A percentile compares a stretch with the other conserved stretches of the same genome.
Evolutionary conservation across 1,140 invertebrate species (phyloP).

Genomic region (Zaprionus tsacasi): DNA sequence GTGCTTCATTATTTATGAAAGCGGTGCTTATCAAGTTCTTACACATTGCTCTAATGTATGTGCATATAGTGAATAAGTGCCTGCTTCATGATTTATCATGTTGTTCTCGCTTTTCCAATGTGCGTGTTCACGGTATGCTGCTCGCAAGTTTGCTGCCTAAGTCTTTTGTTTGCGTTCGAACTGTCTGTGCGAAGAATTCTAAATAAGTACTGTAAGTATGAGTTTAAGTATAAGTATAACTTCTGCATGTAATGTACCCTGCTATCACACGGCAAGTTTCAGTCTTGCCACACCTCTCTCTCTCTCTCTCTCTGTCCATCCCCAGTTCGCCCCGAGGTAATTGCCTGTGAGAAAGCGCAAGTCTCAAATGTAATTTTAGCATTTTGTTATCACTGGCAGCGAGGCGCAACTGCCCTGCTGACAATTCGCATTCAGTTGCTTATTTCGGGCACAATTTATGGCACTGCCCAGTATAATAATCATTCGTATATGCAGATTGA

Average conservation of each 20-base stretch:
- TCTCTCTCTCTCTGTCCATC: neutral
- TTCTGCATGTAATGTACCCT: conserved; percentile 43
- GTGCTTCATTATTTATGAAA: conserved; percentile 30
- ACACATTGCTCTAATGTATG: conserved; percentile 65
- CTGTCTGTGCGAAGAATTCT: conserved; percentile 59
- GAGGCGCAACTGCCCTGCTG: neutral
- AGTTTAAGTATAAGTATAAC: conserved; percentile 21
- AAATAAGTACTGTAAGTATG: neutral
- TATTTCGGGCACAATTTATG: neutral
- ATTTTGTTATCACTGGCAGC: conserved; percentile 1
- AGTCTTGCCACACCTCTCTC: neutral
- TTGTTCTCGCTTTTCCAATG: conserved; percentile 31
- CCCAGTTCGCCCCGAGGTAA: neutral
- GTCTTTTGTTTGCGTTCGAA: conserved; percentile 65
- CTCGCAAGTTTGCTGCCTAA: conserved; percentile 52
- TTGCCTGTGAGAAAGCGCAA: conserved; percentile 1
- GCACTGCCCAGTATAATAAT: neutral
- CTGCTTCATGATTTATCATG: conserved; percentile 61
- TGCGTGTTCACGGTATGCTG: conserved; percentile 7
- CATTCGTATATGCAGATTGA: conserved; percentile 1
- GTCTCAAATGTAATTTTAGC: neutral
- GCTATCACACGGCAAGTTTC: conserved; percentile 28
- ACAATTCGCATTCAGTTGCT: conserved; percentile 1
- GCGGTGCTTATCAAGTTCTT: conserved; percentile 39
- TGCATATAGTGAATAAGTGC: conserved; percentile 47